Percentiles rank a stretch among this genome's conserved stretches.
Conservation (phyloP, 2,888 invertebrate species). For the Hirtodrosophila confusa region DNA sequence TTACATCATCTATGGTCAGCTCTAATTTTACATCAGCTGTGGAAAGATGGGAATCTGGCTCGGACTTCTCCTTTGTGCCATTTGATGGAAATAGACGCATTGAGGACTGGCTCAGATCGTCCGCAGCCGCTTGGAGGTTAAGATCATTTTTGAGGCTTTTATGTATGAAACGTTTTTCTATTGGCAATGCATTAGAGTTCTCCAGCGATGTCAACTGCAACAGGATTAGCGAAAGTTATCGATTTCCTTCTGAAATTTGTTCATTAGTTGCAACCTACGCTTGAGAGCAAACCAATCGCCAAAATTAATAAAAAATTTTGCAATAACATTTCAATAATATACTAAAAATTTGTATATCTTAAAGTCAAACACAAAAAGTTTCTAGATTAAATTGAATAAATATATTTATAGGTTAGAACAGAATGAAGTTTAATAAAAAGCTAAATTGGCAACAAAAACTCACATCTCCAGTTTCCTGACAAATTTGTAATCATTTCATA, state of each 20-base stretch:
- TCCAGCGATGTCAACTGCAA: conserved; percentile 3
- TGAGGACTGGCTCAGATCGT: no score
- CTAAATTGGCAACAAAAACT: no score
- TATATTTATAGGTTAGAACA: no score
- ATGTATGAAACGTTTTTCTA: not conserved
- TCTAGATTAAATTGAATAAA: no score
- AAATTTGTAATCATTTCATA: no score
- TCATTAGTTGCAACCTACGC: conserved; percentile 10
- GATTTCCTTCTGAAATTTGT: no score
- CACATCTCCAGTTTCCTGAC: no score
- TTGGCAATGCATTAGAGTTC: conserved; percentile 1
- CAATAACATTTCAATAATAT: conserved; percentile 15
- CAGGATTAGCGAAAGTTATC: not conserved
- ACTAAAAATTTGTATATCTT: conserved; percentile 20
- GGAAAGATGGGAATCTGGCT: no score
- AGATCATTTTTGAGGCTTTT: no score
- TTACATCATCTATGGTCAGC: no score
- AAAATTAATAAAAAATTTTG: conserved; percentile 20
- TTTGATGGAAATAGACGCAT: conserved; percentile 4
- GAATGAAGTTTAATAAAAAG: no score
- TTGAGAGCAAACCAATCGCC: conserved; percentile 3
- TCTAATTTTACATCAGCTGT: not conserved
- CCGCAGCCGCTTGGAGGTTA: no score
- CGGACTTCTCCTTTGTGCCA: not conserved
- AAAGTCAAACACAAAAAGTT: not conserved